Evolutionary conservation across 2,113 vertebrate genomes (phyloP), one percentile per base, ranked within the genome.

Genomic region (Rhinogobius similis): DNA sequence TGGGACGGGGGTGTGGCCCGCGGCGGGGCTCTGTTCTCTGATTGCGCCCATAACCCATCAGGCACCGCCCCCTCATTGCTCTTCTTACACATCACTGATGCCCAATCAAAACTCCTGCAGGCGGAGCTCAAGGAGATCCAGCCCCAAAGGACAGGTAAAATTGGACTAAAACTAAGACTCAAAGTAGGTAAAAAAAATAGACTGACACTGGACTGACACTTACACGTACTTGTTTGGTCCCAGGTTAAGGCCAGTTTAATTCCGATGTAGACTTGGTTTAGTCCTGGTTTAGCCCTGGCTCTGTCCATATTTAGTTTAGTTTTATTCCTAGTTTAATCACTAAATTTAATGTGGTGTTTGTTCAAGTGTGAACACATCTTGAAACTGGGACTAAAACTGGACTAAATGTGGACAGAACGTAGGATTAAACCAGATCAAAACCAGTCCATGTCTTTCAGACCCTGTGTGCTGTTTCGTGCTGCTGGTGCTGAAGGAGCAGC

Each of bases 41-140:
- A 84, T 1, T 79, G 84, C 10, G 80, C 86, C 46, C 90, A 58
- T 26, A 29, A 1, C 55, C 26, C 24, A 10, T 36, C 27, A 61
- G 87, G 85, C 1, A 82, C 87, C 12, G 85, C 86, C 48, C 90
- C 90, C 64, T 91, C 91, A 0, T 69, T 93, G 52, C 83, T 94
- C 56, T 92, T 94, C 82, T 84, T 94, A 21, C 85, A 82, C 81
- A 82, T 94, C 73, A 88, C 86, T 0, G 82, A 89, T 1, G 85
- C 88, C 50, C 92, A 92, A 78, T 88, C 92, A 29, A 80, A 65
- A 43, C 68, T 93, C 20, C 71, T 94, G 39, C 83, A 88, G 72
- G 72, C 24, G 1, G 92, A 93, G 70, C 86, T 93, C 61, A 73
- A 74, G 0, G 20, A 52, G 43, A 23, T 91, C 9, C 82, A 73